phyloP scores from a whole-genome alignment of 2,888 invertebrate species.

The Cybosia mesomella region DNA sequence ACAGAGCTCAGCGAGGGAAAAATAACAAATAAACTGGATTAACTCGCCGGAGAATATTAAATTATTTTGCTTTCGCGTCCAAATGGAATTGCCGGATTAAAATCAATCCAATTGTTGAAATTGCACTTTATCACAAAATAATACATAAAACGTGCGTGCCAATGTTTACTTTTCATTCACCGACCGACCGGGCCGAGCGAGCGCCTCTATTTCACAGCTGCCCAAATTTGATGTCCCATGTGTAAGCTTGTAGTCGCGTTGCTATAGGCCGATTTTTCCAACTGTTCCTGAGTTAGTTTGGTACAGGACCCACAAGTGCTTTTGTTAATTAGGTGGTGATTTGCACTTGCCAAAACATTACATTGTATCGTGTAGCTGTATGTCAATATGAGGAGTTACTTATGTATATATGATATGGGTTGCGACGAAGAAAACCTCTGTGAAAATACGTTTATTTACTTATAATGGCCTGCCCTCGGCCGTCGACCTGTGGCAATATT shows the following conservation, averaged over 20 bases:
- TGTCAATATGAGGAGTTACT: too few relatives aligned
- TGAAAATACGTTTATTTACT: too few relatives aligned
- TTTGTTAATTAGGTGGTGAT: too few relatives aligned
- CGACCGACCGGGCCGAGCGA: not conserved
- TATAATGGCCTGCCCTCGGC: too few relatives aligned
- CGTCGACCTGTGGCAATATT: not conserved
- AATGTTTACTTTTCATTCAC: not conserved
- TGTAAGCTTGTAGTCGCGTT: not conserved
- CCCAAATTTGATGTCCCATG: not conserved
- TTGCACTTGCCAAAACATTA: too few relatives aligned
- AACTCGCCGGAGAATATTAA: slow-evolving; percentile 15
- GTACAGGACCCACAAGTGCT: too few relatives aligned
- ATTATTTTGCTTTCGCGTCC: slow-evolving; percentile 20
- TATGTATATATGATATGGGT: too few relatives aligned
- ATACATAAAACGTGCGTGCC: not conserved
- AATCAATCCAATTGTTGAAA: slow-evolving; percentile 14
- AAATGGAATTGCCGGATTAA: slow-evolving; percentile 17
- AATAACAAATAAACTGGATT: slow-evolving; percentile 20
- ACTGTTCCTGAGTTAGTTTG: too few relatives aligned
- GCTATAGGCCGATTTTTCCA: not conserved
- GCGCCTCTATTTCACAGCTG: not conserved
- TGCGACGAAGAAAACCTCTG: too few relatives aligned
- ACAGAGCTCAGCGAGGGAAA: not conserved
- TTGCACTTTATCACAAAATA: slow-evolving; percentile 1
- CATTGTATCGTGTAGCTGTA: too few relatives aligned